Base-by-base conservation (phyloP, 37 sponge, comb jelly and placozoan genomes). In the Cliona cf. orientalis region DNA sequence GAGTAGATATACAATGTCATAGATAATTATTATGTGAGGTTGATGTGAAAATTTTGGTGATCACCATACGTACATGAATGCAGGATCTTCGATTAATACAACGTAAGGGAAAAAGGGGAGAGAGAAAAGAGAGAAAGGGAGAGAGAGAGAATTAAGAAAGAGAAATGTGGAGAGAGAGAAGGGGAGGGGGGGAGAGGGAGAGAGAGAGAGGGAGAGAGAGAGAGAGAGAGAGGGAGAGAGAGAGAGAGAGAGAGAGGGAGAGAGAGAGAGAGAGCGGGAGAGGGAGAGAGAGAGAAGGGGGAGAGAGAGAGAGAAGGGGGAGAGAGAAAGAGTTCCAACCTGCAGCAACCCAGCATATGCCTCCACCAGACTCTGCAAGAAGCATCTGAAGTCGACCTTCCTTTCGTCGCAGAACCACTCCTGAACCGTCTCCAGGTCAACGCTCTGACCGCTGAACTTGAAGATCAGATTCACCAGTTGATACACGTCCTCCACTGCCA, bases 331-430 rank as follows among this genome's bases (percentile, higher is more conserved):
- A 33, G 46, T n/a, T n/a, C 1, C 25, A 42, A 57, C 40, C 41
- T 79, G 38, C 9, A 86, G 49, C 2, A 66, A n/a, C 19, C 46
- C 42, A 0, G 23, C 23, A 42, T 78, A 72, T 1, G 63, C 72
- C 66, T 86, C 80, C 17, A 32, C 66, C 11, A 86, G 43, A 14
- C 53, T 55, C 31, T 34, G 25, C 29, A 80, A 80, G 60, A 87
- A 87, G 12, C 68, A 29, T 62, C 75, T 75, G 67, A 74, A 87
- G 66, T 80, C 69, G 23, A 87, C 60, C 2, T 5, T 44, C 42
- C 25, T 32, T 36, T 87, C 71, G 0, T 66, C 59, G 42, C 70
- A 74, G 56, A 87, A 87, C 87, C 87, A 87, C 58, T 74, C 81
- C 74, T 33, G 25, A 33, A 87, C 68, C 25, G 56, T 73, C 22